Conservation (phyloP, 2,797 vertebrate species). For the Chaenodraco wilsoni region DNA sequence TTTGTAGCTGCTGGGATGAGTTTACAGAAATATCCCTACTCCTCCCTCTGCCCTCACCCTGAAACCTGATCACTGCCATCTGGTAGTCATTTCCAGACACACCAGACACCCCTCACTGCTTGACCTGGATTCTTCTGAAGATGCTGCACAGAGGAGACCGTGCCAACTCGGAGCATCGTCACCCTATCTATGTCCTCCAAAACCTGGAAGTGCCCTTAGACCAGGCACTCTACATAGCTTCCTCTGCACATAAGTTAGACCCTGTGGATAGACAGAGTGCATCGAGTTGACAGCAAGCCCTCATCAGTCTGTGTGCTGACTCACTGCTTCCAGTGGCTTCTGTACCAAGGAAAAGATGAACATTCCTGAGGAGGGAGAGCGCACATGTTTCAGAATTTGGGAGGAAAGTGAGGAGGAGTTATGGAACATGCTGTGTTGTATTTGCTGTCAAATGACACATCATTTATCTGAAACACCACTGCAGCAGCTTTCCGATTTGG, state of each 20-base stretch:
- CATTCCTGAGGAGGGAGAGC: constrained; percentile 71
- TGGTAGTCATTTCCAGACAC: constrained; percentile 79
- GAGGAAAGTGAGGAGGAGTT: constrained; percentile 63
- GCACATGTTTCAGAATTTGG: constrained; percentile 50
- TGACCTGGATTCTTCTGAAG: constrained; percentile 80
- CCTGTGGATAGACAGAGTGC: constrained; percentile 3
- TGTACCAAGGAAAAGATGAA: constrained; percentile 68
- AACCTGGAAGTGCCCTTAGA: constrained; percentile 18
- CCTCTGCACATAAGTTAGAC: constrained; percentile 10
- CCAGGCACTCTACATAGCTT: constrained; percentile 3
- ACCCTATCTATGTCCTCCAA: constrained; percentile 42
- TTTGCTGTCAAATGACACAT: constrained; percentile 61
- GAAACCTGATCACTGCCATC: constrained; percentile 79
- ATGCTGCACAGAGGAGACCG: constrained; percentile 56
- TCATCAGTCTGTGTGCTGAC: constrained; percentile 71
- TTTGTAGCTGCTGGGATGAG: constrained; percentile 72
- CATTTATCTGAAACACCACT: constrained; percentile 52
- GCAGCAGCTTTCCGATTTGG: constrained; percentile 37
- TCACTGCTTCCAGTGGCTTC: constrained; percentile 74
- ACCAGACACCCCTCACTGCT: constrained; percentile 68
- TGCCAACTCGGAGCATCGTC: constrained; percentile 61
- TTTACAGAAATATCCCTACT: constrained; percentile 71
- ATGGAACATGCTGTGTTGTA: constrained; percentile 64
- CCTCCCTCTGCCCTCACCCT: constrained; percentile 59
- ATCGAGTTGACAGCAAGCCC: constrained; percentile 12